Conservation (phyloP, 2,888 invertebrate genomes). For the Dolichopus griseipennis region DNA sequence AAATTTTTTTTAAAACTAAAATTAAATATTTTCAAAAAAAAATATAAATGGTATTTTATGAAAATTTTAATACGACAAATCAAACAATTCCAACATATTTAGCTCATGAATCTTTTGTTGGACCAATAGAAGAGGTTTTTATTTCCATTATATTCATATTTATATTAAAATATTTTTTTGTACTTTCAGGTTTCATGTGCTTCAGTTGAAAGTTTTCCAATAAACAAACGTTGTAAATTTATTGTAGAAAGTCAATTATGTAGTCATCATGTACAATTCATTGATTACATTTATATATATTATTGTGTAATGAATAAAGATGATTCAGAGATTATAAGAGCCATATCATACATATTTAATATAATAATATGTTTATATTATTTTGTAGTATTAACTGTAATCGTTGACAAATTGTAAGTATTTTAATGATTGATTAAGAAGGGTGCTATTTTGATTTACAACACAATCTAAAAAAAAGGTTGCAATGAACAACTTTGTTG, state of each 20-base stretch:
- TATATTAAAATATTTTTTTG: not conserved
- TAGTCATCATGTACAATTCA: constrained; percentile 25
- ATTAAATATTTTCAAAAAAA: too few relatives aligned
- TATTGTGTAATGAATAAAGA: constrained; percentile 37
- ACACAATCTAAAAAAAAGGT: too few relatives aligned
- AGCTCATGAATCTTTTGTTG: constrained; percentile 23
- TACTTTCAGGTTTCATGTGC: constrained; percentile 31
- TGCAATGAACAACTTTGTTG: too few relatives aligned
- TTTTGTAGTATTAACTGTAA: constrained; percentile 48
- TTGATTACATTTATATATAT: constrained; percentile 39
- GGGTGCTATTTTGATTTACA: too few relatives aligned
- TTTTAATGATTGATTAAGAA: too few relatives aligned
- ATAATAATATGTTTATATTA: constrained; percentile 36
- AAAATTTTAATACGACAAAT: constrained; percentile 23
- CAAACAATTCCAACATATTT: constrained; percentile 21
- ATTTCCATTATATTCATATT: not conserved
- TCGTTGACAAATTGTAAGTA: constrained; percentile 52
- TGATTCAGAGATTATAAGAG: constrained; percentile 19
- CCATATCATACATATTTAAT: constrained; percentile 20
- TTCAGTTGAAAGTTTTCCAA: constrained; percentile 34
- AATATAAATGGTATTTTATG: constrained; percentile 19
- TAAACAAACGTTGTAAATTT: constrained; percentile 37
- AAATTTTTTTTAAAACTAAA: too few relatives aligned
- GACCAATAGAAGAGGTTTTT: constrained; percentile 20
- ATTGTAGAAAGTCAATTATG: constrained; percentile 35